These are phyloP conservation scores for Plectropomus leopardus DNA, from an alignment of 2,113 vertebrate genomes.

Conservation along the genomic window DNA sequence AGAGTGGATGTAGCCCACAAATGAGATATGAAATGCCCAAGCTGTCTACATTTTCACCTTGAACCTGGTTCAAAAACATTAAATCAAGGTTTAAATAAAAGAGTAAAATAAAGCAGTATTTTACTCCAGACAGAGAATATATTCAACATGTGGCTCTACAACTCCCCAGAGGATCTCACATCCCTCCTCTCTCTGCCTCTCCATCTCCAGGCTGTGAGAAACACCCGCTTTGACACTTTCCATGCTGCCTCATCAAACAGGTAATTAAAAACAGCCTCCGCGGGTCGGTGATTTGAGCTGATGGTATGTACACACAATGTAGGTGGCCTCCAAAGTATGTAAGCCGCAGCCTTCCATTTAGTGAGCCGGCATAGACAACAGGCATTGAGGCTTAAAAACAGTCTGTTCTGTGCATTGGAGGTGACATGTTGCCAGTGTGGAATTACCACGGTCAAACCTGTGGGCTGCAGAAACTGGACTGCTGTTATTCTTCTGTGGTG, in stretches of 20 bases:
- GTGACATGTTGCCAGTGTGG: conserved; percentile 44
- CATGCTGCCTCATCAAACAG: conserved; percentile 64
- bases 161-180: conserved; percentile 8
- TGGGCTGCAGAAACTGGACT: conserved; percentile 22
- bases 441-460: conserved; percentile 28
- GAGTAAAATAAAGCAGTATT: neutral
- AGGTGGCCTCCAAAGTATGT: conserved; percentile 56
- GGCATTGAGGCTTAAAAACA: conserved; percentile 15
- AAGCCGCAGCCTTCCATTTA: conserved; percentile 54
- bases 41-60: neutral
- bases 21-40: neutral
- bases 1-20: no score
- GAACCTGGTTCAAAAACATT: neutral
- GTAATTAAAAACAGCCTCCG: conserved; percentile 72
- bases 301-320: conserved; percentile 45
- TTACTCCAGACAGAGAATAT: neutral
- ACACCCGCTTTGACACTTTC: conserved; percentile 60
- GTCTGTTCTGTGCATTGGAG: conserved; percentile 30
- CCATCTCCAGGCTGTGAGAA: conserved; percentile 43
- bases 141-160: conserved; percentile 14
- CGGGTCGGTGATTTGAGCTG: conserved; percentile 32
- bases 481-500: conserved; percentile 55
- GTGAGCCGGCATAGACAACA: conserved; percentile 16
- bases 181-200: conserved; percentile 18
- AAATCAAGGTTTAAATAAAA: neutral